Evolutionary conservation across 2,797 vertebrate genomes (phyloP), one percentile per base, ranked within the genome.

Genomic region (Molossus alvarezi): DNA sequence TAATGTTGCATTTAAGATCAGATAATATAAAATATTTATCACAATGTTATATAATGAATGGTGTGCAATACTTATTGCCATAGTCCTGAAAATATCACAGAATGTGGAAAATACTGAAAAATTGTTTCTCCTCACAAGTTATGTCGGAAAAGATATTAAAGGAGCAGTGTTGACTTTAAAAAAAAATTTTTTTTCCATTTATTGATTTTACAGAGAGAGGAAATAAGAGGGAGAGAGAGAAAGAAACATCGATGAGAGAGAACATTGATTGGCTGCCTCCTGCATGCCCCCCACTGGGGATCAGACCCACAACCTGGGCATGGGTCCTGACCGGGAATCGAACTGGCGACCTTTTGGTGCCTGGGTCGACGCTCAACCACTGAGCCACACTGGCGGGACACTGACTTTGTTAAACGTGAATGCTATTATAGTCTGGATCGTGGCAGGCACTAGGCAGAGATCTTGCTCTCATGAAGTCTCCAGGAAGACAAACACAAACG

Each of bases 401-500:
- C 45, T 83, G 84, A 79, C 37, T 91, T 92, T 81, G 93, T 67
- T 29, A 71, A 96, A 85, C 71, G 41, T 20, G 15, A 90, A 29
- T 41, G 15, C 20, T 67, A 4, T 86, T 53, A 69, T 45, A 62
- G 37, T 5, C n/a, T 82, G 27, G 75, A 21, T 72, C 65, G 75
- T 83, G 33, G 11, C 41, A 95, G 41, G 13, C 29, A 45, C 77
- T 65, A 23, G 20, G 41, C 25, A 41, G 2, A 62, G 65, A 69
- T 67, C 64, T 95, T 95, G n/a, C 58, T 90, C 41, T 90, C 45
- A 12, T 14, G 58, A 96, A 57, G 23, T 88, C 60, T 88, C 64
- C 65, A 55, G 62, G 41, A 93, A 67, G 55, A 87, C 62, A 88
- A 87, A 76, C 41, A 95, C 23, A 89, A 84, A 84, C 88, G 79